Evolutionary conservation across 2,888 invertebrate species (phyloP), one percentile per base, ranked within the genome.

Genomic region (Agrotis ipsilon): DNA sequence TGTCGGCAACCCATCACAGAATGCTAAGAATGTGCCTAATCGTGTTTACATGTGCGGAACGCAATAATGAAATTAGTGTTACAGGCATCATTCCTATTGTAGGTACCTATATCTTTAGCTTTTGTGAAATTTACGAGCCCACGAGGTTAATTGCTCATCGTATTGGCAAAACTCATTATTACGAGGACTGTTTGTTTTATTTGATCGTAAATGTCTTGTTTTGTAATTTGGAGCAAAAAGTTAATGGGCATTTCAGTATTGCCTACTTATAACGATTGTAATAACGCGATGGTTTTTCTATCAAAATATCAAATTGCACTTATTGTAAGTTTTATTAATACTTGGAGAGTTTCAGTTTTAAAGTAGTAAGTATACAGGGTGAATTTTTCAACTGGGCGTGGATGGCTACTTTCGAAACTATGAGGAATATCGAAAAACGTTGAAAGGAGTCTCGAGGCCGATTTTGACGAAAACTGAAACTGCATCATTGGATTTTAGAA

Each of bases 101-200:
- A 48, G 39, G 39, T 67, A 43, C 18, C 39, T 55, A 61, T 59
- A 32, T 49, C 66, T 58, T 55, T 51, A 75, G 74, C 72, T 69
- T 57, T 59, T 57, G 62, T 60, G 67, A 78, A 72, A 78, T 84
- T 82, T 72, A 85, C 75, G 71, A 72, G 67, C 63, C 61, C 63
- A 52, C 64, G 66, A 78, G 72, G 76, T 82, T 85, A 85, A 83
- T 80, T 76, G 61, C 73, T 75, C 65, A 75, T 78, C 75, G 73
- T 71, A 78, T 79, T 77, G 75, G 64, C 66, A 54, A 74, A 75
- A 74, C 57, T 68, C 68, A 83, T 73, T 83, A 71, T 74, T 68
- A 59, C 67, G 59, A 65, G 59, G 46, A 19, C 63, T 73, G 49
- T 72, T 68, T 71, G 60, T 72, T 83, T 75, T 72, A 78, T 75